Conservation (phyloP, 2,797 vertebrate species). For the Acipenser ruthenus region DNA sequence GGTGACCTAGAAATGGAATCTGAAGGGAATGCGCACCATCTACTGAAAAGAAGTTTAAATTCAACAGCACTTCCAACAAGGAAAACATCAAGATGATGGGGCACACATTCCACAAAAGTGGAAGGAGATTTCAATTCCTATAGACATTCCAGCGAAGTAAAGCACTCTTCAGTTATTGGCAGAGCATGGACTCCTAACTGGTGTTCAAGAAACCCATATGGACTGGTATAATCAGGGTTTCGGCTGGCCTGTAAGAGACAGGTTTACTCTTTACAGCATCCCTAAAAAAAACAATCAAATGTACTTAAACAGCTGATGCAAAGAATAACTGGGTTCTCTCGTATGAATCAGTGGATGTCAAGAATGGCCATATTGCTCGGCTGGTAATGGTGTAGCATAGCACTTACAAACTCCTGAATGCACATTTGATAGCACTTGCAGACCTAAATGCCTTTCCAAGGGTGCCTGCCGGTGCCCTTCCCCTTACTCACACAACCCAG, state of each 20-base stretch:
- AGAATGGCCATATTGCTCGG: constrained; percentile 44
- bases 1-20: constrained; percentile 45
- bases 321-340: constrained; percentile 21
- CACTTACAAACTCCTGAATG: constrained; percentile 78
- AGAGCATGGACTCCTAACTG: neutral
- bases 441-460: constrained; percentile 85
- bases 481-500: constrained; percentile 61
- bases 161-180: neutral
- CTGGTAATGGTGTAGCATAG: constrained; percentile 63
- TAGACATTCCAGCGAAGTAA: neutral
- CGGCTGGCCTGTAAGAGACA: constrained; percentile 15
- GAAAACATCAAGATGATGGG: constrained; percentile 35
- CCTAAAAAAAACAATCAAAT: constrained; percentile 5
- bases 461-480: constrained; percentile 70
- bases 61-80: constrained; percentile 62
- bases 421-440: constrained; percentile 91
- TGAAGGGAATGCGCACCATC: constrained; percentile 45
- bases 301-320: constrained; percentile 30
- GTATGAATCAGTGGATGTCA: constrained; percentile 23
- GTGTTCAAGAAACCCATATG: neutral
- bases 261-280: constrained; percentile 15
- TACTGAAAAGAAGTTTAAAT: constrained; percentile 29
- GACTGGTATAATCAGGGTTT: constrained; percentile 12
- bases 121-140: neutral
- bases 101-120: constrained; percentile 38